Base-by-base conservation (phyloP, 2,888 invertebrate species). In the Zeuzera pyrina region DNA sequence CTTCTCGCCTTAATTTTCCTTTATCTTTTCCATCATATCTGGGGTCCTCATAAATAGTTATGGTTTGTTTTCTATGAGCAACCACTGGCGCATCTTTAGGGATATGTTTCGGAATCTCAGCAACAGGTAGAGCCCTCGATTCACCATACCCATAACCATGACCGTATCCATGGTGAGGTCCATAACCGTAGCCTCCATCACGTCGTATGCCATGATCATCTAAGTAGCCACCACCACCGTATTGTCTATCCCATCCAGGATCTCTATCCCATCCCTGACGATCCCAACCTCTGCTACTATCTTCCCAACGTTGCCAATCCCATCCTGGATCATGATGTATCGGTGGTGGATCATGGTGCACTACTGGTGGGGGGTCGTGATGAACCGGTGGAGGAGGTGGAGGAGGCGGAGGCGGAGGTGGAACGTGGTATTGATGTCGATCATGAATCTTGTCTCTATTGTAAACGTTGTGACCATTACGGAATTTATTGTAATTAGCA, bases 31-130 rank as follows among this genome's bases (percentile, higher is more conserved):
- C 78, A 26, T 66, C 58, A 39, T 84, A 79, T 39, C 84, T 62
- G 4, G 84, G 84, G 46, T 84, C 84, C 52, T 84, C 84, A 35
- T 84, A 84, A 34, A 84, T 84, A 2, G 84, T 84, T 35, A 84
- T 84, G 8, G 84, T 84, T 47, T 84, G 83, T 39, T 79, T 76
- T 23, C 81, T 64, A 30, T 70, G 76, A 2, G 81, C 76, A 10
- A 81, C 72, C 1, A 78, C 67, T 3, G 83, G 79, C 2, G 64
- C 59, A 31, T 72, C 63, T 33, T 56, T 57, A 7, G 77, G 74
- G 21, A 71, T 59, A 30, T 71, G 62, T 33, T 56, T 56, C 5
- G 77, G 74, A 21, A 71, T 45, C 47, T 74, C 57, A 2, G 70
- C 70, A 1, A 76, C 68, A 1, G 74, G 73, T 23, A 48, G 49